A percentile compares a stretch with the other conserved stretches of the same genome.
Evolutionary conservation across 2,113 vertebrate species (phyloP).

Genomic region (Diadophis punctatus): DNA sequence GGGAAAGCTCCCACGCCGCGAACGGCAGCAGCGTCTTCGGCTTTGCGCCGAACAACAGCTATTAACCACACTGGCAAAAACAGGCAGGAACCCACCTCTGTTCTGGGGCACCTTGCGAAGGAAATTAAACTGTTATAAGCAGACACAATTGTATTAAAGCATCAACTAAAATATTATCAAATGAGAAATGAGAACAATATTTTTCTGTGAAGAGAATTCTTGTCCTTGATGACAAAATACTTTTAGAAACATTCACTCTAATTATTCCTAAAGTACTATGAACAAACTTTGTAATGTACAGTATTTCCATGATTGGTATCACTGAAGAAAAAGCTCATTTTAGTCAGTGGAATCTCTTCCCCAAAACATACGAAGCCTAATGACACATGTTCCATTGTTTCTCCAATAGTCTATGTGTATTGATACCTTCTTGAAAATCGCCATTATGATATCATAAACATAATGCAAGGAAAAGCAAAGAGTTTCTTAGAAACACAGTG

Average conservation of each 20-base stretch:
- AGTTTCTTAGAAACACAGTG: too few relatives aligned
- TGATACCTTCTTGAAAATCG: not conserved
- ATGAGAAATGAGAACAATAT: not conserved
- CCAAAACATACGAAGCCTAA: not conserved
- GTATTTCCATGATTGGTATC: not conserved
- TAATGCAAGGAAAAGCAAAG: too few relatives aligned
- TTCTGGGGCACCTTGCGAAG: too few relatives aligned
- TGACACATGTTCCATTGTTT: not conserved
- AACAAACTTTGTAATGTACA: not conserved
- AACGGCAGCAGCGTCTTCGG: too few relatives aligned
- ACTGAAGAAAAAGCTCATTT: not conserved
- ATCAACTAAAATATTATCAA: not conserved
- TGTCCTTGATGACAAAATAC: not conserved
- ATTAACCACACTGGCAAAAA: too few relatives aligned
- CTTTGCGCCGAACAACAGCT: too few relatives aligned
- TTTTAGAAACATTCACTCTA: not conserved
- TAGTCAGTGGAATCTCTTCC: not conserved
- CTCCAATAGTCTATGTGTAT: not conserved
- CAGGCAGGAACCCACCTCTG: too few relatives aligned
- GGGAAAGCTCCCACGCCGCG: too few relatives aligned
- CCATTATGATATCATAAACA: not conserved
- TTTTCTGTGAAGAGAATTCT: not conserved
- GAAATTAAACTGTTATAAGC: not conserved
- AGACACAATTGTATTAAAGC: not conserved
- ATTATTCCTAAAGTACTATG: not conserved